Evolutionary conservation across 64 coral and sea anemone genomes (phyloP).

Genomic region (Stichodactyla mertensii): DNA sequence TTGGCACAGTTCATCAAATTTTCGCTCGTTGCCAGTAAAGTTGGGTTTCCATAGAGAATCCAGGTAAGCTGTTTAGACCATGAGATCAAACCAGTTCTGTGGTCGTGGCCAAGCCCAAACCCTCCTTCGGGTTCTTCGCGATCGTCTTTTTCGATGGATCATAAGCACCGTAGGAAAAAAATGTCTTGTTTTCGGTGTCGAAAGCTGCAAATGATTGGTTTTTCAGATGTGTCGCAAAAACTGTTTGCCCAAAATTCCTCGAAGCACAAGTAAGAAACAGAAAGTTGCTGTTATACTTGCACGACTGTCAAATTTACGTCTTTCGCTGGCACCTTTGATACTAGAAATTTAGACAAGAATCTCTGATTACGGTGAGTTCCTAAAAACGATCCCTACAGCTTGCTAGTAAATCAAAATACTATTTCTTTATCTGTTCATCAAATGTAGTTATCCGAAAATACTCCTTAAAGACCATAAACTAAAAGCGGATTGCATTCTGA

Average conservation of each 20-base stretch:
- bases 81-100: not conserved
- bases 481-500: too few species aligned
- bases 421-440: too few species aligned
- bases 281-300: too few species aligned
- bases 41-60: slow-evolving; percentile 10
- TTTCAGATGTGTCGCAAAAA: not conserved
- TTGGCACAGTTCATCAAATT: not conserved
- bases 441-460: too few species aligned
- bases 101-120: not conserved
- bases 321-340: too few species aligned
- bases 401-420: too few species aligned
- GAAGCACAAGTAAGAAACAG: too few species aligned
- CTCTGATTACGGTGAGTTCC: too few species aligned
- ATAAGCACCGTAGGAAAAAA: not conserved
- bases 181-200: not conserved
- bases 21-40: not conserved
- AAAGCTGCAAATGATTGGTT: not conserved
- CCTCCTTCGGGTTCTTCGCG: not conserved
- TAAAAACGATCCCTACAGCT: too few species aligned
- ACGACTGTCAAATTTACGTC: too few species aligned
- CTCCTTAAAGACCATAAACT: too few species aligned
- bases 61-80: not conserved
- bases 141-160: not conserved
- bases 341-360: too few species aligned
- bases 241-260: not conserved